A percentile compares a stretch with the other conserved stretches of the same genome.
Evolutionary conservation across 2,888 invertebrate species (phyloP).

Genomic region (Drosophila paranaensis): DNA sequence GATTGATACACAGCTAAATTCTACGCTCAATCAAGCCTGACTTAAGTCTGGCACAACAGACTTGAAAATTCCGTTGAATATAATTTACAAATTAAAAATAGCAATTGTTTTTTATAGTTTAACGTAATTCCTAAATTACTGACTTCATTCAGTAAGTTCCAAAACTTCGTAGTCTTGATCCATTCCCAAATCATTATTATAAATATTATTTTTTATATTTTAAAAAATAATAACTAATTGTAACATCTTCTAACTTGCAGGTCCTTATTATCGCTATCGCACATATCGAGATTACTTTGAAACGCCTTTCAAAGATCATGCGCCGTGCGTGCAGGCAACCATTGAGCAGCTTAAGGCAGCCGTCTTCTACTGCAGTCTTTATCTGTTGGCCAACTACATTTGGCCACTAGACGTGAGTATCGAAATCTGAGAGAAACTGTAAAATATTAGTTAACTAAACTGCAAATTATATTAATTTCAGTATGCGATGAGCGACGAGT

Average conservation of each 20-base stretch:
- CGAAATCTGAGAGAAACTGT: neutral
- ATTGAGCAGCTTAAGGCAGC: conserved; percentile 88
- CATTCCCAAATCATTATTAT: no score
- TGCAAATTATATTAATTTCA: conserved; percentile 84
- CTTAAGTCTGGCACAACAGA: neutral
- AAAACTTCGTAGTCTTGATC: no score
- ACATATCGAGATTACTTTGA: conserved; percentile 93
- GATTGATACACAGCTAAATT: neutral
- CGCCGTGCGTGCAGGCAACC: conserved; percentile 87
- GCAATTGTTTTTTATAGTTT: no score
- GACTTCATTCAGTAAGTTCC: no score
- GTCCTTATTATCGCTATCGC: conserved; percentile 96
- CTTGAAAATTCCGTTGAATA: neutral
- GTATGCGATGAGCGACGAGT: conserved; percentile 93
- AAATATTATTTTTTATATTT: no score
- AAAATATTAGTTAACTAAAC: neutral
- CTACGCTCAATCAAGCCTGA: neutral
- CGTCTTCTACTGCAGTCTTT: conserved; percentile 88
- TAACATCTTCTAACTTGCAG: conserved; percentile 79
- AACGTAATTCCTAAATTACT: no score
- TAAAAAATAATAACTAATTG: no score
- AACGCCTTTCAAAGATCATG: conserved; percentile 88
- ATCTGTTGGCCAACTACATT: conserved; percentile 88
- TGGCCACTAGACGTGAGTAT: conserved; percentile 91
- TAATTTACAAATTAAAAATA: no score